Evolutionary conservation across 2,797 vertebrate species (phyloP).

Genomic region (Pelochelys cantorii): DNA sequence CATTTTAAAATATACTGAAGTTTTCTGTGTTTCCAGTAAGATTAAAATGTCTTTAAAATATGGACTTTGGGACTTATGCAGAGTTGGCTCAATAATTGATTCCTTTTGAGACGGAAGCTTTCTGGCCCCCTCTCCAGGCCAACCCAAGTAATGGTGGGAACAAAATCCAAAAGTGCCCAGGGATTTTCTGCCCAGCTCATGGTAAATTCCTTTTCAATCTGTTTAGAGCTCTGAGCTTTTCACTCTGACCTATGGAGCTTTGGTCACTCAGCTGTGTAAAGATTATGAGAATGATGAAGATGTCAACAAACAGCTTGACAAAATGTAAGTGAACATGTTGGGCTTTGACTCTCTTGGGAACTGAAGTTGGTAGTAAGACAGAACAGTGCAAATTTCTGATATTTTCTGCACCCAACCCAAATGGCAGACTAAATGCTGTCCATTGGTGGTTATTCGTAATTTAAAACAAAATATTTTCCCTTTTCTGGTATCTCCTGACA

Average conservation of each 20-base stretch:
- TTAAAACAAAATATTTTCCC: background rate
- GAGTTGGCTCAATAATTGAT: background rate
- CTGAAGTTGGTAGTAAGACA: fast-evolving
- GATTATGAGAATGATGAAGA: slow-evolving; percentile 99
- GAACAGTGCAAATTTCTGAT: fast-evolving
- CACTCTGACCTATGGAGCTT: slow-evolving; percentile 95
- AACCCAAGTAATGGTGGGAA: background rate
- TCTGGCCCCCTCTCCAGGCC: background rate
- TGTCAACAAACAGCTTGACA: slow-evolving; percentile 98
- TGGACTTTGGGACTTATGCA: slow-evolving; percentile 4
- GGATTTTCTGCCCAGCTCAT: background rate
- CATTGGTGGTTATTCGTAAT: background rate
- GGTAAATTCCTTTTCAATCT: slow-evolving; percentile 65
- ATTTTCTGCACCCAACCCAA: background rate
- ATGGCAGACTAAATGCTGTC: background rate
- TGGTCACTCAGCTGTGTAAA: slow-evolving; percentile 98
- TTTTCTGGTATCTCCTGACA: fast-evolving
- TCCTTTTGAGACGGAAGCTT: slow-evolving; percentile 32
- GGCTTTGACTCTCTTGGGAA: fast-evolving
- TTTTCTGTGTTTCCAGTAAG: background rate
- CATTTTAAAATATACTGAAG: background rate
- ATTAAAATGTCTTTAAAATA: background rate
- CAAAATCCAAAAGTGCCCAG: background rate
- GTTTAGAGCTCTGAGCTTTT: slow-evolving; percentile 96
- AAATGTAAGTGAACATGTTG: slow-evolving; percentile 88